Evolutionary conservation across 2,113 vertebrate species (phyloP).

Genomic region (Caranx ignobilis): DNA sequence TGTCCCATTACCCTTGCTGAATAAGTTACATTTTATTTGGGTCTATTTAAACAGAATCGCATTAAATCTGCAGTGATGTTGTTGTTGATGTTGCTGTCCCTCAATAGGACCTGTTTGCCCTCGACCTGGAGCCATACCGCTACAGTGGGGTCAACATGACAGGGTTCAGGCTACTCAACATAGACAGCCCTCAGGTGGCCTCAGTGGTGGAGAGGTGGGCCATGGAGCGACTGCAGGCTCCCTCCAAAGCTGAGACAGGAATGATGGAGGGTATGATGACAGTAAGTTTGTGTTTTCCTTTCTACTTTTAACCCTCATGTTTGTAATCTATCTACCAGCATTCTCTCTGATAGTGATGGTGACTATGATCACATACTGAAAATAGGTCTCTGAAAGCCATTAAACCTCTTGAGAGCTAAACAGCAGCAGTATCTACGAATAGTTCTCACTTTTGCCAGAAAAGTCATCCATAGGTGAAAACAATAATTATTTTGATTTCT

Average conservation of each 20-base stretch:
- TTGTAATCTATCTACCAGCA: not conserved
- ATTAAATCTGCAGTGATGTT: slow-evolving; percentile 3
- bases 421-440: not conserved
- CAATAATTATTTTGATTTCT: not conserved
- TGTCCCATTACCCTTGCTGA: slow-evolving; percentile 31
- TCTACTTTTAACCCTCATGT: not conserved
- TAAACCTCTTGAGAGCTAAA: not conserved
- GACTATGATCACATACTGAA: not conserved
- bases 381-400: not conserved
- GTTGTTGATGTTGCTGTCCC: not conserved
- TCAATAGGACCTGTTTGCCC: slow-evolving; percentile 92
- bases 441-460: not conserved
- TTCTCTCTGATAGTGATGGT: not conserved
- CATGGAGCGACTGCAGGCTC: slow-evolving; percentile 93
- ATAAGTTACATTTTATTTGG: slow-evolving; percentile 5
- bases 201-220: slow-evolving; percentile 95
- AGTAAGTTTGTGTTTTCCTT: slow-evolving; percentile 76
- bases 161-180: slow-evolving; percentile 93
- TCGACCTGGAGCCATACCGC: slow-evolving; percentile 96
- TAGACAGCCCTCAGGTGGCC: slow-evolving; percentile 89
- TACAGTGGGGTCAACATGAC: slow-evolving; percentile 99
- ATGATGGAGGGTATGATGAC: slow-evolving; percentile 96
- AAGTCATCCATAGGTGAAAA: too few species aligned
- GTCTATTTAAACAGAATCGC: not conserved
- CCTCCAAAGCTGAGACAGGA: slow-evolving; percentile 89